Evolutionary conservation across 2,888 invertebrate species (phyloP).

Genomic region (Trachelus tabidus): DNA sequence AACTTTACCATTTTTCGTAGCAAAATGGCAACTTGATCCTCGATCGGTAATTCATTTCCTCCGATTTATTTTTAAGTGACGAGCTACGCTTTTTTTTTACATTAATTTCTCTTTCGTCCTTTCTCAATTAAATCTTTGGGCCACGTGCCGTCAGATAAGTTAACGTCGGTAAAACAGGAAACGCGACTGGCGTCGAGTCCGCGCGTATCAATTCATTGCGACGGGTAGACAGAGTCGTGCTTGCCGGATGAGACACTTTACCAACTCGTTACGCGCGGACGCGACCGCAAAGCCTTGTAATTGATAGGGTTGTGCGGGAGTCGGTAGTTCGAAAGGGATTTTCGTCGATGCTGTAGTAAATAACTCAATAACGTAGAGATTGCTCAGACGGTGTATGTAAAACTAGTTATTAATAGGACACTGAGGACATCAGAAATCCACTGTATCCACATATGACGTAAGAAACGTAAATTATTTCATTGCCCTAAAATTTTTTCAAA

Average conservation of each 20-base stretch:
- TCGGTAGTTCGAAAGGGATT: conserved; percentile 35
- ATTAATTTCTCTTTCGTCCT: too few relatives aligned
- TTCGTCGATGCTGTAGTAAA: conserved; percentile 39
- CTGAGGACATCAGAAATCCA: background rate
- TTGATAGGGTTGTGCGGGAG: conserved; percentile 45
- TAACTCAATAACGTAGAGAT: conserved; percentile 24
- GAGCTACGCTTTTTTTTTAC: too few relatives aligned
- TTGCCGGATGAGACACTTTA: conserved; percentile 38
- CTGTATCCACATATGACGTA: background rate
- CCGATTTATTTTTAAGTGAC: too few relatives aligned
- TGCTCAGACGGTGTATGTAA: background rate
- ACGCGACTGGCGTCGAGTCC: background rate
- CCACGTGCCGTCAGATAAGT: too few relatives aligned
- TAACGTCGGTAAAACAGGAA: background rate
- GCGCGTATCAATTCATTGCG: conserved; percentile 20
- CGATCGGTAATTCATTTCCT: background rate
- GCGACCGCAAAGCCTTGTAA: conserved; percentile 47
- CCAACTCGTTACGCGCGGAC: conserved; percentile 44
- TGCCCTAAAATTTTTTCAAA: too few relatives aligned
- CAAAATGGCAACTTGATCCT: background rate
- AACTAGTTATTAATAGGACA: background rate
- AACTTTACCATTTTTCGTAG: too few relatives aligned
- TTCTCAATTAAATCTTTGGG: too few relatives aligned
- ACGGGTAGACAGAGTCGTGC: conserved; percentile 41
- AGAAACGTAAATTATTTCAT: background rate